A percentile compares a stretch with the other conserved stretches of the same genome.
Conservation (phyloP, 2,888 invertebrate species). For the Fragum fragum region DNA sequence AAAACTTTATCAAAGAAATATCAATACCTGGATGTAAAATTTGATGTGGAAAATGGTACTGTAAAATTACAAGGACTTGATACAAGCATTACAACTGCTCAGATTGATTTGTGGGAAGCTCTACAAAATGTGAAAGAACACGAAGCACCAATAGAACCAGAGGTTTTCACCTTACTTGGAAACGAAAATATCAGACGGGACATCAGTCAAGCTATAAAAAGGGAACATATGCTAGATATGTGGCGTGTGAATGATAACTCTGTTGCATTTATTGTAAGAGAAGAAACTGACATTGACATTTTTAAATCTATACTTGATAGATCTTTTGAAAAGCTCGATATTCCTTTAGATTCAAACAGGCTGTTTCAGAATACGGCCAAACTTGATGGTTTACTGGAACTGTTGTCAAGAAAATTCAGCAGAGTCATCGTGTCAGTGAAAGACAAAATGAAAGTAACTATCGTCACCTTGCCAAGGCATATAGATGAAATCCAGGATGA, state of each 20-base stretch:
- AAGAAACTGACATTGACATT: background rate
- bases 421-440: background rate
- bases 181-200: background rate
- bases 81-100: slow-evolving; percentile 6
- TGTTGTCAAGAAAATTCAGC: background rate
- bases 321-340: background rate
- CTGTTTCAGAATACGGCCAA: background rate
- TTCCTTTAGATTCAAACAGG: background rate
- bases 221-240: background rate
- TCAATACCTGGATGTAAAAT: background rate
- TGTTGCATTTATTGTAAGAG: background rate
- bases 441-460: background rate
- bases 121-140: slow-evolving; percentile 28
- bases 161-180: slow-evolving; percentile 23
- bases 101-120: slow-evolving; percentile 33
- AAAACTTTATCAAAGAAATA: slow-evolving; percentile 4
- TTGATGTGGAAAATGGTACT: slow-evolving; percentile 11
- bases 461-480: background rate
- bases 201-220: background rate
- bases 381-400: background rate
- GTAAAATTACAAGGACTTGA: slow-evolving; percentile 31
- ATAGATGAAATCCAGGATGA: background rate
- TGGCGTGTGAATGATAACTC: background rate
- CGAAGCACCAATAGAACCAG: slow-evolving; percentile 24
- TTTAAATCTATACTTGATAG: background rate